Evolutionary conservation across 2,113 vertebrate species (phyloP).

Genomic region (Anhinga rufa): DNA sequence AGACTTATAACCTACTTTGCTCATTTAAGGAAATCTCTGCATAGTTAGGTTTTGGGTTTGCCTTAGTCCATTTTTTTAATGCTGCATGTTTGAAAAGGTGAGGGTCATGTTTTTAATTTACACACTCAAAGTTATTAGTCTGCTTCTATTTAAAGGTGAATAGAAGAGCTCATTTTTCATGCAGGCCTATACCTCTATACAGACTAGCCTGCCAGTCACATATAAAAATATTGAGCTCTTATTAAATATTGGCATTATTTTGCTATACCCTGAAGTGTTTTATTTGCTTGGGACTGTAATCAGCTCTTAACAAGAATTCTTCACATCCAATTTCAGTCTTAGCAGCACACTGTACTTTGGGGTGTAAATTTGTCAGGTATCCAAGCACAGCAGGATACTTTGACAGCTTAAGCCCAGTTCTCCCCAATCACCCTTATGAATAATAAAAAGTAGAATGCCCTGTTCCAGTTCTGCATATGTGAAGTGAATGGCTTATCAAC

Average conservation of each 20-base stretch:
- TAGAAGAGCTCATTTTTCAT: slow-evolving; percentile 38
- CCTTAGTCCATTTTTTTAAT: background rate
- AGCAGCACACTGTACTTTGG: background rate
- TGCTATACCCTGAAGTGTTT: background rate
- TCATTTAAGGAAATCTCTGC: background rate
- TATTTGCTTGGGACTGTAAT: slow-evolving; percentile 16
- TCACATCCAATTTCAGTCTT: slow-evolving; percentile 25
- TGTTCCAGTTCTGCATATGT: background rate
- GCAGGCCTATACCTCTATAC: background rate
- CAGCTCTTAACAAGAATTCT: background rate
- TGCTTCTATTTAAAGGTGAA: slow-evolving; percentile 46
- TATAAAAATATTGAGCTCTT: background rate
- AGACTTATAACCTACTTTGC: background rate
- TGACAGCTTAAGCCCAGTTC: background rate
- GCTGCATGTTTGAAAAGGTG: background rate
- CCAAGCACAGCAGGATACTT: slow-evolving; percentile 17
- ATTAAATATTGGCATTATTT: background rate
- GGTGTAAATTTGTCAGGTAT: slow-evolving; percentile 46
- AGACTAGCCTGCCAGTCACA: background rate
- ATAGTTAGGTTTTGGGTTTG: background rate
- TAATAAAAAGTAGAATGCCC: background rate
- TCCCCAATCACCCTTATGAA: background rate
- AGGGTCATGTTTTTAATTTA: slow-evolving; percentile 48
- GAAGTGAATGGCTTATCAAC: background rate
- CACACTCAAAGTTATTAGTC: background rate